Conservation (phyloP, 2,797 vertebrate species). For the Limnodromus scolopaceus region DNA sequence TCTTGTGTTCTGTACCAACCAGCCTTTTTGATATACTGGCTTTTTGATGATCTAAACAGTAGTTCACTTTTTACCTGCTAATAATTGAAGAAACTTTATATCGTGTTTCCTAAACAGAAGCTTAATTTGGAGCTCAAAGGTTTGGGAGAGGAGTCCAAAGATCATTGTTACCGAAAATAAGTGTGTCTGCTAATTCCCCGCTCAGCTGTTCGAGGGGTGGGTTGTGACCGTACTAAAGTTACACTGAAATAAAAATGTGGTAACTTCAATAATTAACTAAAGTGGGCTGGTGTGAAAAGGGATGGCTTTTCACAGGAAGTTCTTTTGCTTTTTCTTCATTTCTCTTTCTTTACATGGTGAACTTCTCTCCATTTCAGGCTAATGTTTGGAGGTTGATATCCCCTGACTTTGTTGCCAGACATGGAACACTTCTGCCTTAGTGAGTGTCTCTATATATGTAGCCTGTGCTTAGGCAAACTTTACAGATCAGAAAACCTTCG, state of each 20-base stretch:
- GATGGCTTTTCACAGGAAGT: not conserved
- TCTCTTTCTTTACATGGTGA: not conserved
- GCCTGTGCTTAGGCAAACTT: not conserved
- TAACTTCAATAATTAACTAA: not conserved
- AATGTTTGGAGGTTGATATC: not conserved
- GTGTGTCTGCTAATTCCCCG: not conserved
- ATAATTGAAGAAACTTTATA: not conserved
- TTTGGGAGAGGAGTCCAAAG: not conserved
- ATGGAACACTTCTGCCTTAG: not conserved
- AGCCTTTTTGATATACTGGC: not conserved
- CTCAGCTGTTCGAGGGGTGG: not conserved
- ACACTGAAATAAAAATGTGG: not conserved
- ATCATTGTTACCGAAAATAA: not conserved
- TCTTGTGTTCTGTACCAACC: not conserved
- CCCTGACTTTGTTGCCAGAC: not conserved
- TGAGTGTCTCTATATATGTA: not conserved
- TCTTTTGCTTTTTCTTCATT: not conserved
- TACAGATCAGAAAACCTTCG: slow-evolving; percentile 7
- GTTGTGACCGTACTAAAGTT: not conserved
- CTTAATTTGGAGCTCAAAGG: not conserved
- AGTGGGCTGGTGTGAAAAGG: not conserved
- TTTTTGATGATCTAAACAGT: not conserved
- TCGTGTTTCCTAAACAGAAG: not conserved
- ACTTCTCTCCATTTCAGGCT: not conserved
- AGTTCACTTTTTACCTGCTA: not conserved